Percentiles rank a stretch among this genome's conserved stretches.
Conservation (phyloP, 1,140 invertebrate genomes). For the Heliconius eleuchia region DNA sequence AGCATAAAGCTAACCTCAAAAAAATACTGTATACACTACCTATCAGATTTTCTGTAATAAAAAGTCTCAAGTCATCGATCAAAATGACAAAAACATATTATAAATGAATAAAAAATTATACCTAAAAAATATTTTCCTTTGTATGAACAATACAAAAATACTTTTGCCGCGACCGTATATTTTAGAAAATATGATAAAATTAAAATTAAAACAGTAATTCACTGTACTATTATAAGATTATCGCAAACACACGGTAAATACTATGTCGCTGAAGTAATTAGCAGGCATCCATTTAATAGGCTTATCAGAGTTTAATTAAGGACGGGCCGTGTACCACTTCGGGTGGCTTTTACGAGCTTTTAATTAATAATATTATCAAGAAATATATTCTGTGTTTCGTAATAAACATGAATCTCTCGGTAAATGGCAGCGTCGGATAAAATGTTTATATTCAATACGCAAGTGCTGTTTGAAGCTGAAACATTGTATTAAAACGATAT, state of each 20-base stretch:
- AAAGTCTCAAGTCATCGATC: no score
- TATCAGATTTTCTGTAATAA: no score
- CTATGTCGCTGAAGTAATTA: constrained; percentile 45
- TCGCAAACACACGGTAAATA: constrained; percentile 34
- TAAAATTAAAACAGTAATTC: neutral
- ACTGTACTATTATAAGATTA: neutral
- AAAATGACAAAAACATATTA: no score
- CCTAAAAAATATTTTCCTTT: no score
- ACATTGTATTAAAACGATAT: neutral
- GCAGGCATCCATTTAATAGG: constrained; percentile 50
- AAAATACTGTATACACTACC: no score
- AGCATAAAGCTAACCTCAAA: no score
- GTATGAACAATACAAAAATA: no score
- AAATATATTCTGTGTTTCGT: constrained; percentile 38
- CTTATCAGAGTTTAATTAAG: constrained; percentile 41
- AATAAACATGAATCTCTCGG: constrained; percentile 34
- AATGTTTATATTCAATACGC: neutral
- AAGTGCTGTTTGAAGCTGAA: constrained; percentile 1
- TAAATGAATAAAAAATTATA: no score
- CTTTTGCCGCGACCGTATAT: no score
- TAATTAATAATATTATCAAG: constrained; percentile 45
- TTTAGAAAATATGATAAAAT: neutral
- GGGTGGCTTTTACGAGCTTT: constrained; percentile 41
- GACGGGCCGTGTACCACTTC: constrained; percentile 30
- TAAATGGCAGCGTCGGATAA: neutral